Conservation (phyloP, 2,888 invertebrate species). For the Drosophila nigricruria region DNA sequence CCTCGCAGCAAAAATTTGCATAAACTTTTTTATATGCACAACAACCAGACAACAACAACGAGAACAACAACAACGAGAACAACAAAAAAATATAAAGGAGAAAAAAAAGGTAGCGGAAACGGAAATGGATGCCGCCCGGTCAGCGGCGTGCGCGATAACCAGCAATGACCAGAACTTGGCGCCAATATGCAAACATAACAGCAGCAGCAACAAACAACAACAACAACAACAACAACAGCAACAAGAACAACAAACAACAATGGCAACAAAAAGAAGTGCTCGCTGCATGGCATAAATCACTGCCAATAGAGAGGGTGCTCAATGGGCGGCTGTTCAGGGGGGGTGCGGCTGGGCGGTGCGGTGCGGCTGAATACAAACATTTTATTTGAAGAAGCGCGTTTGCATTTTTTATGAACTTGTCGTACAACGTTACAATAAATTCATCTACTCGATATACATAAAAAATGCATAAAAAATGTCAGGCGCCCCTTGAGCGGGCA, state of each 20-base stretch:
- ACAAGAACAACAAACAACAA: slow-evolving; percentile 22
- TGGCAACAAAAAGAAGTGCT: slow-evolving; percentile 47
- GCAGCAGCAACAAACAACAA: slow-evolving; percentile 17
- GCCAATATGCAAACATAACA: slow-evolving; percentile 52
- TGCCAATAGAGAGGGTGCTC: slow-evolving; percentile 18
- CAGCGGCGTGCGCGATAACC: slow-evolving; percentile 57
- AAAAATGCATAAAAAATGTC: slow-evolving; percentile 70
- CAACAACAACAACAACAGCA: slow-evolving; percentile 21
- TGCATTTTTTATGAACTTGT: slow-evolving; percentile 81
- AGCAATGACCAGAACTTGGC: slow-evolving; percentile 50
- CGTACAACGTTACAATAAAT: slow-evolving; percentile 60
- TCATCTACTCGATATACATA: slow-evolving; percentile 70
- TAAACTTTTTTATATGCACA: slow-evolving; percentile 61
- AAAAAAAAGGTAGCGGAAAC: slow-evolving; percentile 57
- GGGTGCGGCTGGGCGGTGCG: neutral
- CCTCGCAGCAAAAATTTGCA: slow-evolving; percentile 54
- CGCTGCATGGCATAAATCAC: slow-evolving; percentile 72
- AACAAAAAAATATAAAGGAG: slow-evolving; percentile 4
- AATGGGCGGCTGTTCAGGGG: slow-evolving; percentile 9
- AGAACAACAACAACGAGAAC: neutral
- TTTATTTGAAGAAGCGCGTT: slow-evolving; percentile 70
- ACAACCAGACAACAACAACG: slow-evolving; percentile 28
- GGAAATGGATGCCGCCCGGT: slow-evolving; percentile 76
- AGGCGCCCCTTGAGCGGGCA: neutral
- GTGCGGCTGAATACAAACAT: slow-evolving; percentile 53